phyloP scores from a whole-genome alignment of 1,140 invertebrate genomes.

The Cheumatopsyche charites region DNA sequence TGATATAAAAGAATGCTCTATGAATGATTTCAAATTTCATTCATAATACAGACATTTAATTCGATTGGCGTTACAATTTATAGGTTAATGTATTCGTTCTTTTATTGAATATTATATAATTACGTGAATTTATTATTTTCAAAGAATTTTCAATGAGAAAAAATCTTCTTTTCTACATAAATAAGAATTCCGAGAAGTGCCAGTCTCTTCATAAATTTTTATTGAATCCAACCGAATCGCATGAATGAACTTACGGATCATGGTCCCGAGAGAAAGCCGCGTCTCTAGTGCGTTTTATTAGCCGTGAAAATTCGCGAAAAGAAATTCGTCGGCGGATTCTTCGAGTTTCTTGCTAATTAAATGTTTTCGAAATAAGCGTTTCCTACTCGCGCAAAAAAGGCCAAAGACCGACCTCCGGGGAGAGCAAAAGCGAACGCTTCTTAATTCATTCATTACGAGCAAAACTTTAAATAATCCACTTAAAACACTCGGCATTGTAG shows the following conservation, averaged over 20 bases:
- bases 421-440: neutral
- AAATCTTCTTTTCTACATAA: no score
- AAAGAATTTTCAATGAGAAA: no score
- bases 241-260: neutral
- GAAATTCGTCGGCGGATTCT: neutral
- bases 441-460: conserved; percentile 47
- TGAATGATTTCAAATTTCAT: no score
- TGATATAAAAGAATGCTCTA: neutral
- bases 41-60: no score
- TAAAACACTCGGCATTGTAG: conserved; percentile 46
- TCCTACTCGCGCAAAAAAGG: neutral
- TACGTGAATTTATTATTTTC: no score
- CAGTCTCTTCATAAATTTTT: neutral
- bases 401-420: conserved; percentile 17
- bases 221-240: neutral
- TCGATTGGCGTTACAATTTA: no score
- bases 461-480: conserved; percentile 48
- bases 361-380: conserved; percentile 20
- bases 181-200: no score
- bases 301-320: conserved; percentile 13
- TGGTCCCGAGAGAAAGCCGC: neutral
- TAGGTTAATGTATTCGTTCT: no score
- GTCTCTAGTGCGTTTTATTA: conserved; percentile 8
- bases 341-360: conserved; percentile 18
- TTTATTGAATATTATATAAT: no score